Percentiles rank a stretch among this genome's conserved stretches.
Evolutionary conservation across 2,888 invertebrate genomes (phyloP).

Genomic region (Petrolisthes manimaculis): DNA sequence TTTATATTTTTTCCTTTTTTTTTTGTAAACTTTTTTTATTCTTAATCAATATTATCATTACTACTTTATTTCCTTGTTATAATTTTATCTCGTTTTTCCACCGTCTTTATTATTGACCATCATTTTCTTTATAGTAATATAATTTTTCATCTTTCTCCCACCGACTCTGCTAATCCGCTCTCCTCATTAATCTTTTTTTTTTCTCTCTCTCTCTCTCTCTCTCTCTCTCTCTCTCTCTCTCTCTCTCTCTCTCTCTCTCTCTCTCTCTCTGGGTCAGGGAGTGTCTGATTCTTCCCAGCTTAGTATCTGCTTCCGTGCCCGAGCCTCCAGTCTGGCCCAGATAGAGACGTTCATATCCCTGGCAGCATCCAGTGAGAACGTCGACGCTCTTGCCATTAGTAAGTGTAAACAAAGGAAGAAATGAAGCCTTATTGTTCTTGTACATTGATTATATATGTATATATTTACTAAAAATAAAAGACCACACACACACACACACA

Average conservation of each 20-base stretch:
- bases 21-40: neutral
- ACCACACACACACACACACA: too few species aligned
- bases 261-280: neutral
- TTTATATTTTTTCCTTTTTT: neutral
- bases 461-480: neutral
- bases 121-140: neutral
- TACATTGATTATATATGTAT: too few species aligned
- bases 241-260: slow-evolving; percentile 5
- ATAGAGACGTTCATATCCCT: slow-evolving; percentile 17
- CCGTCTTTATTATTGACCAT: neutral
- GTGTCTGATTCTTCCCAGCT: neutral
- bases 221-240: slow-evolving; percentile 9
- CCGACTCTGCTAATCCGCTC: neutral
- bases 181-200: neutral
- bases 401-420: neutral
- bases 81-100: too few species aligned
- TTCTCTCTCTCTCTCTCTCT: slow-evolving; percentile 11
- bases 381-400: slow-evolving; percentile 30
- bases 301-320: slow-evolving; percentile 20
- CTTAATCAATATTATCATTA: too few species aligned
- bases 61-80: too few species aligned
- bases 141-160: neutral
- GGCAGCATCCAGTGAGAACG: slow-evolving; percentile 27
- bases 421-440: too few species aligned
- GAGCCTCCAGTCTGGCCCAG: slow-evolving; percentile 9